phyloP scores from a whole-genome alignment of 2,888 invertebrate genomes.

The Lagria hirta region DNA sequence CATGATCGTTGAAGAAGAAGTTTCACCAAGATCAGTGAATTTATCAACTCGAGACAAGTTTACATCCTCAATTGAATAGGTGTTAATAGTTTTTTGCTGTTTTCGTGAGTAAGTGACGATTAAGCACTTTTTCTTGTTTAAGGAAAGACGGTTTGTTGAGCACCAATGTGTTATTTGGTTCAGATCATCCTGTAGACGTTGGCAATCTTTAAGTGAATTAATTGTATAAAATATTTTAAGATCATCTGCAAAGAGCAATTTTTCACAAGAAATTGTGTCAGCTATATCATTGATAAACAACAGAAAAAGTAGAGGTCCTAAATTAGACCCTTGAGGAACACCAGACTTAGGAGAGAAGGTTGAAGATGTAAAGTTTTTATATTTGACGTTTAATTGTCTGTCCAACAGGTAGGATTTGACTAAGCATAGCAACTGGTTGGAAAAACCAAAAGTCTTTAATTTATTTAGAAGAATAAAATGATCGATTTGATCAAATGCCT shows the following conservation, averaged over 20 bases:
- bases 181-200: not conserved
- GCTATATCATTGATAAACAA: slow-evolving; percentile 11
- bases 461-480: slow-evolving; percentile 24
- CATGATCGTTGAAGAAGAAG: not conserved
- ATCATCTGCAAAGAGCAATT: slow-evolving; percentile 11
- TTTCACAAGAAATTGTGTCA: slow-evolving; percentile 1
- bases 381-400: slow-evolving; percentile 2
- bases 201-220: not conserved
- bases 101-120: not conserved
- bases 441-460: slow-evolving; percentile 18
- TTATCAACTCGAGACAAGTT: not conserved
- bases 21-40: too few relatives aligned
- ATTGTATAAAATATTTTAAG: slow-evolving; percentile 1
- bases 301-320: slow-evolving; percentile 11
- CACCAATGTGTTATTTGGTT: not conserved
- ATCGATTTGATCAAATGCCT: slow-evolving; percentile 23
- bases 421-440: slow-evolving; percentile 1
- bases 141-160: not conserved
- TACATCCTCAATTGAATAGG: not conserved
- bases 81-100: not conserved
- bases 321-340: slow-evolving; percentile 12
- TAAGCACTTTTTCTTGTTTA: not conserved
- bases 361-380: slow-evolving; percentile 2
- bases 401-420: slow-evolving; percentile 5
- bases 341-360: slow-evolving; percentile 7